Base-by-base conservation (phyloP, 1,140 invertebrate genomes). In the Pissodes strobi region DNA sequence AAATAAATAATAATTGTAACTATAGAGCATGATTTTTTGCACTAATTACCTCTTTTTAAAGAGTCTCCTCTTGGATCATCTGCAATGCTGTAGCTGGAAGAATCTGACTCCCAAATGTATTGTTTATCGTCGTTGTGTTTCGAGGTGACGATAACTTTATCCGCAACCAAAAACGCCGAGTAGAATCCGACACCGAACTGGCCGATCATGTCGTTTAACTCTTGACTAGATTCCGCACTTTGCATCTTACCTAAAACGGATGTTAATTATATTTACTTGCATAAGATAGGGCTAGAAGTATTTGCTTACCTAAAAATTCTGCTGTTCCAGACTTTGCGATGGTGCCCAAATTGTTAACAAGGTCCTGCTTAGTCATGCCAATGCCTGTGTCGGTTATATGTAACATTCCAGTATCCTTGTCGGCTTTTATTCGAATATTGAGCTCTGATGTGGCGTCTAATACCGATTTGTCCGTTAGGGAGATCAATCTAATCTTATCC, bases 251-350 rank as follows among this genome's bases (percentile, higher is more conserved):
- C 87, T 41, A 27, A 27, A 23, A 45, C n/a, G n/a, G n/a, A n/a
- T n/a, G n/a, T n/a, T n/a, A n/a, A n/a, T n/a, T n/a, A 30, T 30
- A 30, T 12, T 30, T 30, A 30, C 27, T 6, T 30, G 12, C 27
- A 30, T 30, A 13, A 39, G n/a, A 52, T 5, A 18, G n/a, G 8
- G 22, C 12, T n/a, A n/a, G n/a, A n/a, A n/a, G n/a, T n/a, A n/a
- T n/a, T n/a, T 8, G 25, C 80, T 97, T 97, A 17, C 88, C 87
- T 18, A 99, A 82, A 81, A 99, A 99, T 78, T 99, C 98, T 4
- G 95, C 95, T 0, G 98, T 99, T 61, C 98, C 97, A 9, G 98
- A 99, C 78, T 98, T 99, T 13, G 98, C 98, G 69, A 99, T 99
- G 15, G 98, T 99, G 68, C 98, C 98, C 37, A 99, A 83, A 82